phyloP scores from a whole-genome alignment of 2,797 vertebrate species.

The Gymnopithys bicolor region DNA sequence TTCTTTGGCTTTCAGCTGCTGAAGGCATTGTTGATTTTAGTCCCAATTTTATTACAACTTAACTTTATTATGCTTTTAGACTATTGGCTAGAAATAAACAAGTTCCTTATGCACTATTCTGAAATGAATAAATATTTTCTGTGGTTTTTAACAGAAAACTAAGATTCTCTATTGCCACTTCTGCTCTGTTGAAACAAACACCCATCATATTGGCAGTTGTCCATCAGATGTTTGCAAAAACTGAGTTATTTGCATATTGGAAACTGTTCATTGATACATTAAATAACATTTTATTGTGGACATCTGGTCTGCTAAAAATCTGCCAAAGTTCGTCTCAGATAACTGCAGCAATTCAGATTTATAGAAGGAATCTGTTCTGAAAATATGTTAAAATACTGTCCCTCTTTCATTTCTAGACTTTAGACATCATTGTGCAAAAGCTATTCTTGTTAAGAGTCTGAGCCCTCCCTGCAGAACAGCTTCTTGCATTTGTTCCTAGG shows the following conservation, averaged over 20 bases:
- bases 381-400: slow-evolving; percentile 30
- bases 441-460: not conserved
- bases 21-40: slow-evolving; percentile 43
- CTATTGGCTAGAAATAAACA: slow-evolving; percentile 2
- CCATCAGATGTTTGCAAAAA: slow-evolving; percentile 69
- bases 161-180: not conserved
- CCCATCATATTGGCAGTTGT: slow-evolving; percentile 54
- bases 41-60: not conserved
- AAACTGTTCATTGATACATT: slow-evolving; percentile 76
- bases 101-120: not conserved
- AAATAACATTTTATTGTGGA: slow-evolving; percentile 77
- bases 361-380: slow-evolving; percentile 41
- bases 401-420: not conserved
- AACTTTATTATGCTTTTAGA: slow-evolving; percentile 3
- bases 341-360: slow-evolving; percentile 60
- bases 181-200: not conserved
- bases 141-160: not conserved
- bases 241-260: slow-evolving; percentile 67
- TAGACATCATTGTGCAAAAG: not conserved
- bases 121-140: not conserved
- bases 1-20: not conserved
- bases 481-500: not conserved
- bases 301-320: slow-evolving; percentile 75
- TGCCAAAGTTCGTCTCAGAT: slow-evolving; percentile 68
- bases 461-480: not conserved